Conservation (phyloP, 2,113 vertebrate species). For the Semnornis frantzii region DNA sequence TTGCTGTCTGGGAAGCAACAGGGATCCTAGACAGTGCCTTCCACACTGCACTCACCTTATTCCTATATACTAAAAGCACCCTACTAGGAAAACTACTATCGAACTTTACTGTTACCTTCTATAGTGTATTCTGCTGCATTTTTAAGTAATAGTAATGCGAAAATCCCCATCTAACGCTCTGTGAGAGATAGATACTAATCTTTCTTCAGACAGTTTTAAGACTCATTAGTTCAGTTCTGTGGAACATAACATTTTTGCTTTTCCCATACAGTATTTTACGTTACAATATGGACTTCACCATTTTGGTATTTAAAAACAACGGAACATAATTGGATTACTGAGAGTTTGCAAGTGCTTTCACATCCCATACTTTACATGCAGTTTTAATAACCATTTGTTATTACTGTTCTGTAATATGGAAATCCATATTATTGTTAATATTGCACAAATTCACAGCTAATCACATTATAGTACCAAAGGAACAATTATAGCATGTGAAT, state of each 20-base stretch:
- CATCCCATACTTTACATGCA: constrained; percentile 51
- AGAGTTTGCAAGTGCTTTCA: constrained; percentile 22
- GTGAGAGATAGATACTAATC: not conserved
- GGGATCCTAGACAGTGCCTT: not conserved
- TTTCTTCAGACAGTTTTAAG: not conserved
- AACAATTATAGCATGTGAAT: constrained; percentile 73
- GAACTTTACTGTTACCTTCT: not conserved
- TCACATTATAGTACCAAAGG: constrained; percentile 77
- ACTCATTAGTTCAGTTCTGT: not conserved
- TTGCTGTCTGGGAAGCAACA: not conserved
- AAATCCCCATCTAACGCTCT: not conserved
- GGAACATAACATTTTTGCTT: not conserved
- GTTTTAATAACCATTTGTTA: constrained; percentile 74
- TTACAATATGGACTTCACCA: not conserved
- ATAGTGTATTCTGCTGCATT: not conserved
- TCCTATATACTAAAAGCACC: not conserved
- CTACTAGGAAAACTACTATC: not conserved
- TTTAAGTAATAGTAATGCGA: not conserved
- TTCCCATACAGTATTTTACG: not conserved
- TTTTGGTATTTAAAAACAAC: constrained; percentile 49
- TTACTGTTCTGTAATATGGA: constrained; percentile 62
- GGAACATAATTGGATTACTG: constrained; percentile 7
- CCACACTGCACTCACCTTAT: not conserved
- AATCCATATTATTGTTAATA: constrained; percentile 75
- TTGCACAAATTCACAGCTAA: constrained; percentile 77